Conservation (phyloP, 2,113 vertebrate species). For the Epinephelus cyanopodus region DNA sequence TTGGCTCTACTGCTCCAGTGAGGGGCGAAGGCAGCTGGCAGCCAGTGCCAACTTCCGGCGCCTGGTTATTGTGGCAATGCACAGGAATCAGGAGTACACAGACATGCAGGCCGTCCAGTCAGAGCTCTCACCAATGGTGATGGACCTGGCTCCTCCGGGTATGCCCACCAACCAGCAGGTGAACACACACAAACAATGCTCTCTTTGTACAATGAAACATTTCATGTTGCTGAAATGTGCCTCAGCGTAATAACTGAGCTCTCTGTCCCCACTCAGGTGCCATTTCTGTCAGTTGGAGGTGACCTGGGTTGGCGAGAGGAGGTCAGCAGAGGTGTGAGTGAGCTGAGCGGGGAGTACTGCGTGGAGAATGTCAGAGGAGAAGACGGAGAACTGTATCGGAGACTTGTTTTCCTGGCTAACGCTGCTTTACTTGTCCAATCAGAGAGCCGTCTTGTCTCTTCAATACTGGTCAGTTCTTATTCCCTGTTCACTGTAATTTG, state of each 20-base stretch:
- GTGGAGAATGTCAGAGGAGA: slow-evolving; percentile 95
- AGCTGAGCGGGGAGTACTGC: slow-evolving; percentile 91
- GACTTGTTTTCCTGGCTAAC: slow-evolving; percentile 93
- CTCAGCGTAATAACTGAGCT: not conserved
- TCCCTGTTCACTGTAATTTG: not conserved
- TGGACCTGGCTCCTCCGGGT: slow-evolving; percentile 92
- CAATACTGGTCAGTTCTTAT: slow-evolving; percentile 67
- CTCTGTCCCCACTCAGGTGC: slow-evolving; percentile 85
- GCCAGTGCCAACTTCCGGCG: slow-evolving; percentile 90
- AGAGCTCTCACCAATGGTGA: slow-evolving; percentile 93
- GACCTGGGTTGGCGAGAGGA: slow-evolving; percentile 92
- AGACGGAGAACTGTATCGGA: slow-evolving; percentile 87
- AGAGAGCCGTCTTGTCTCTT: slow-evolving; percentile 86
- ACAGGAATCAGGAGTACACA: slow-evolving; percentile 92
- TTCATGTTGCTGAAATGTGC: not conserved
- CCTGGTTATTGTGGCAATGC: slow-evolving; percentile 90
- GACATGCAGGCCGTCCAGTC: slow-evolving; percentile 93
- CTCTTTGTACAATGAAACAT: not conserved
- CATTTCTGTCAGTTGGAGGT: slow-evolving; percentile 95
- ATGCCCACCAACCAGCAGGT: slow-evolving; percentile 94
- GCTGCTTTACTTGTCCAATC: slow-evolving; percentile 92
- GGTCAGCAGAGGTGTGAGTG: slow-evolving; percentile 85
- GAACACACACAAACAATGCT: slow-evolving; percentile 21
- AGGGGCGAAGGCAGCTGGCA: slow-evolving; percentile 91
- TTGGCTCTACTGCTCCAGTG: slow-evolving; percentile 94